Percentiles rank a stretch among this genome's conserved stretches.
Conservation (phyloP, 2,888 invertebrate species). For the Rhodophaea formosa region DNA sequence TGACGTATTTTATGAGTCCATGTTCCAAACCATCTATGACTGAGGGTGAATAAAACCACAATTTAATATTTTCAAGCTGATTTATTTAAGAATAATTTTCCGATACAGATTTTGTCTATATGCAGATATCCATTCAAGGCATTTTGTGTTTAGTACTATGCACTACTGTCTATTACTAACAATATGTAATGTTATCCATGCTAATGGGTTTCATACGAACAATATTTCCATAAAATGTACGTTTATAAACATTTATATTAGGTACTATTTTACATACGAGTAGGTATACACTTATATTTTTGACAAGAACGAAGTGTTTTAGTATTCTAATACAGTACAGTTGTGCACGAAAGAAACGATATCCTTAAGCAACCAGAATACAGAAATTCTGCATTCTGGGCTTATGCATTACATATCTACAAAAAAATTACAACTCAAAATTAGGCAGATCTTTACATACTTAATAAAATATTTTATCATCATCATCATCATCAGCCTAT, state of each 20-base stretch:
- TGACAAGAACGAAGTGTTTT: constrained; percentile 7
- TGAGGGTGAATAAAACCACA: background rate
- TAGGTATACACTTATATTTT: background rate
- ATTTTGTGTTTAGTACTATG: constrained; percentile 42
- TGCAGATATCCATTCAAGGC: constrained; percentile 45
- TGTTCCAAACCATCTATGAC: too few species aligned
- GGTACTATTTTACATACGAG: background rate
- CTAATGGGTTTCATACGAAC: background rate
- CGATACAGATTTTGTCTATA: constrained; percentile 43
- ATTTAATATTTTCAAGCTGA: constrained; percentile 40
- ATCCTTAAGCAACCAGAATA: too few species aligned
- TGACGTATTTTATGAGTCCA: too few species aligned
- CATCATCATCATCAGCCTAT: too few species aligned
- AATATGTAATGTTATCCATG: constrained; percentile 19
- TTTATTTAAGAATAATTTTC: constrained; percentile 49
- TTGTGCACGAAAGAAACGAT: background rate
- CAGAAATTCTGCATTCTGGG: too few species aligned
- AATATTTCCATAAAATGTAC: constrained; percentile 7
- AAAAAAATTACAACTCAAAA: background rate
- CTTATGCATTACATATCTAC: background rate
- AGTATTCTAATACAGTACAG: background rate
- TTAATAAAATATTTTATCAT: background rate
- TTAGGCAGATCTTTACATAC: background rate
- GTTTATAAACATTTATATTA: constrained; percentile 9
- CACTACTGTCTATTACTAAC: constrained; percentile 42